phyloP scores from a whole-genome alignment of 2,888 invertebrate genomes.

The Phengaris arion region DNA sequence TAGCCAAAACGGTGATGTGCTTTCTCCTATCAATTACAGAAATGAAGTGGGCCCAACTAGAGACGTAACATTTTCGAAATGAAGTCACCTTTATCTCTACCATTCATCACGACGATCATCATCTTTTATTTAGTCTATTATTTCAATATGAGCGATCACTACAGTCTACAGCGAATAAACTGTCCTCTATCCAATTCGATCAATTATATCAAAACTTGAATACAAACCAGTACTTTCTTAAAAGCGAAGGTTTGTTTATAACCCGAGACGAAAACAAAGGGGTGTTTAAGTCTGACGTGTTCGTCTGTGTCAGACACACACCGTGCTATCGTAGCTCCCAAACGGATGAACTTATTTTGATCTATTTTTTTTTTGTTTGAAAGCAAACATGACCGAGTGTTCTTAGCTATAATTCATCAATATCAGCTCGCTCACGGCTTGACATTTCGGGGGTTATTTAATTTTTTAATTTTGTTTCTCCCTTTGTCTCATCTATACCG shows the following conservation, averaged over 20 bases:
- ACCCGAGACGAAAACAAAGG: no score
- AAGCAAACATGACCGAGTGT: no score
- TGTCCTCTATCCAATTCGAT: background rate
- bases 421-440: no score
- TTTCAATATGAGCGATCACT: slow-evolving; percentile 4
- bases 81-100: background rate
- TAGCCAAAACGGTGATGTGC: slow-evolving; percentile 12
- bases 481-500: no score
- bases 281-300: no score
- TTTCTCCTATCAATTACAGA: slow-evolving; percentile 13
- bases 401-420: no score
- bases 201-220: slow-evolving; percentile 1
- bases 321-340: no score
- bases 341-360: no score
- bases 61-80: slow-evolving; percentile 1
- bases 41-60: background rate
- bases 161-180: background rate
- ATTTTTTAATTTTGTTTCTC: no score
- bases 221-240: background rate
- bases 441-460: no score
- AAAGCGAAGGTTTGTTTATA: background rate
- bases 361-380: no score
- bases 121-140: background rate
- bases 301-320: no score
- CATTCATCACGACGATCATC: background rate